These are phyloP conservation scores for Rotaria magnacalcarata DNA, from an alignment of 2,888 invertebrate genomes.

Conservation along the genomic window DNA sequence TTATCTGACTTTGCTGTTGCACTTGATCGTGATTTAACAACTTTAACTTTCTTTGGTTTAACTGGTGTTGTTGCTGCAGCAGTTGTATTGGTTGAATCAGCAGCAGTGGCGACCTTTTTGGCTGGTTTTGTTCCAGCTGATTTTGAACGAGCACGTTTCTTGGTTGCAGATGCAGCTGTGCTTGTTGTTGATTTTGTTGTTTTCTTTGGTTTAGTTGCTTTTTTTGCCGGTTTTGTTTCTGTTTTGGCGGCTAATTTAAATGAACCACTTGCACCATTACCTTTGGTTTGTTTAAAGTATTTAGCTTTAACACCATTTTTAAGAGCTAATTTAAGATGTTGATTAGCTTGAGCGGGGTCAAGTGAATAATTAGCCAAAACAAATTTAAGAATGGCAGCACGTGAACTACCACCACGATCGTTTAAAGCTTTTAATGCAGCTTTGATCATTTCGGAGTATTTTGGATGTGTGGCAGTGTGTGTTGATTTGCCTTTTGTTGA, in stretches of 20 bases:
- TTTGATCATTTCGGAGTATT: slow-evolving; percentile 28
- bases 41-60: slow-evolving; percentile 19
- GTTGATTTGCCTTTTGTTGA: not conserved
- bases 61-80: not conserved
- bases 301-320: slow-evolving; percentile 44
- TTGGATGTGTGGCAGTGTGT: not conserved
- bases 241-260: slow-evolving; percentile 34
- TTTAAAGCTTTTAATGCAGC: not conserved
- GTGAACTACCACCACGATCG: slow-evolving; percentile 56
- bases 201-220: slow-evolving; percentile 31
- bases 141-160: slow-evolving; percentile 3
- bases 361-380: slow-evolving; percentile 59
- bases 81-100: not conserved
- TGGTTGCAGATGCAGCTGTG: not conserved
- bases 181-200: not conserved
- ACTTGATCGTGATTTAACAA: not conserved
- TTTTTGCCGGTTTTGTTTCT: not conserved
- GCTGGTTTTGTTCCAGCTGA: slow-evolving; percentile 2
- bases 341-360: slow-evolving; percentile 51
- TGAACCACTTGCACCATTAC: slow-evolving; percentile 44
- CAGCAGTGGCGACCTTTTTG: not conserved
- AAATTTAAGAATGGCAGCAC: slow-evolving; percentile 61
- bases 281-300: slow-evolving; percentile 40
- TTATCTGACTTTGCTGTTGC: slow-evolving; percentile 15
- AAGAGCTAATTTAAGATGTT: slow-evolving; percentile 43